Evolutionary conservation across 2,888 invertebrate genomes (phyloP), one percentile per base, ranked within the genome.

Genomic region (Scrobipalpa atriplicella): DNA sequence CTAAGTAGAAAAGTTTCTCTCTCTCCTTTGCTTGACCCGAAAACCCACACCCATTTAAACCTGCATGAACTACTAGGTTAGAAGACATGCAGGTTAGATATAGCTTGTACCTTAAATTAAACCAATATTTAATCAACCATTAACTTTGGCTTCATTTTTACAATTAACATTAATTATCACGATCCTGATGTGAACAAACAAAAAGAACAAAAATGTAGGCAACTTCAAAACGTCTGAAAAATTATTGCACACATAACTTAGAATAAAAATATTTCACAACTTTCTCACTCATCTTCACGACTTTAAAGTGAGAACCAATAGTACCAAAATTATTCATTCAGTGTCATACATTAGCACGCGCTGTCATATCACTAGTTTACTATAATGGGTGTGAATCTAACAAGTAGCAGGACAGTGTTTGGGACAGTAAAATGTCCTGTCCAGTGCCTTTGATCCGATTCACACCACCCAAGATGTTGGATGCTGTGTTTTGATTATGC

Each of bases 291-390:
- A 18, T 38, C 16, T 60, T 19, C 16, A 13, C 39, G 41, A 41
- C 13, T 41, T 61, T 9, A 2, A 10, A 39, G 19, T 66, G 76
- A 71, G 70, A 74, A 73, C 70, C 6, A 13, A 13, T 72, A 61
- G 77, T 81, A 73, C 36, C 43, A 10, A 29, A 58, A n/a, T 39
- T 66, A 66, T 69, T 67, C 69, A 69, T 72, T 67, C 63, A 29
- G 60, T 67, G 63, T 68, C 68, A 66, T 71, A 69, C 69, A 73
- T 73, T 63, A 72, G 68, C 43, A 58, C 60, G n/a, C 18, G 68
- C 69, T 77, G 76, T 81, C 78, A 83, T 81, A 80, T 78, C 71
- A 67, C 71, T 78, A 74, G 76, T 83, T 78, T 78, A 83, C 71
- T 72, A 73, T 75, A 74, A 73, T 70, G 72, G 72, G 67, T 68